Conservation (phyloP, 2,797 vertebrate species). For the Rhinoraja longicauda region DNA sequence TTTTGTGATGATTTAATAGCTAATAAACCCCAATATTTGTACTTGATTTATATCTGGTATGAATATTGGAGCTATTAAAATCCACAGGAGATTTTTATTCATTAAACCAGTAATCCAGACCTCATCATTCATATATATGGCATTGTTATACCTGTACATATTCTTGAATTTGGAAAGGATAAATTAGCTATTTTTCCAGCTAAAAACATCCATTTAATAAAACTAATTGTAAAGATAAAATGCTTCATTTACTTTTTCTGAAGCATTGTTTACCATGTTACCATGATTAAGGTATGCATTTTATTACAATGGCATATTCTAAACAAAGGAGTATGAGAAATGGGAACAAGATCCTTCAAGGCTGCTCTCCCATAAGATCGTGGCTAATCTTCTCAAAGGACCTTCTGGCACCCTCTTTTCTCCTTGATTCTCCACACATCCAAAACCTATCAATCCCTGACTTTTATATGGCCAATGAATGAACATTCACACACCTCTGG, state of each 20-base stretch:
- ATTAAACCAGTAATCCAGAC: conserved; percentile 41
- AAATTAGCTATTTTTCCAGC: not conserved
- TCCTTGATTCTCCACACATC: no score
- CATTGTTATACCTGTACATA: conserved; percentile 30
- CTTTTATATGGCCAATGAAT: no score
- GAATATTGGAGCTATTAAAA: conserved; percentile 51
- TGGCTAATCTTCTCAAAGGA: not conserved
- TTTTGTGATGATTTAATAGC: conserved; percentile 65
- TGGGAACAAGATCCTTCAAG: no score
- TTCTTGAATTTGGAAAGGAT: conserved; percentile 24
- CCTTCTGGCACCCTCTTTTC: no score
- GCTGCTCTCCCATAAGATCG: not conserved
- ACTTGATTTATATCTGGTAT: conserved; percentile 50
- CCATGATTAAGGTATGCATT: not conserved
- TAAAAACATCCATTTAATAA: conserved; percentile 17
- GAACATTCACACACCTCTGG: no score
- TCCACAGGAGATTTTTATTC: conserved; percentile 50
- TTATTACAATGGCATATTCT: not conserved
- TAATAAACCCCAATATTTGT: conserved; percentile 58
- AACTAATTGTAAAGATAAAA: conserved; percentile 30
- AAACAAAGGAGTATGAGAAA: not conserved
- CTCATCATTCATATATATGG: conserved; percentile 42
- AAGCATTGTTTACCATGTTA: conserved; percentile 29
- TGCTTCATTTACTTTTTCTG: conserved; percentile 32
- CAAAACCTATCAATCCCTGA: no score